Evolutionary conservation across 1,140 invertebrate genomes (phyloP), one percentile per base, ranked within the genome.

Genomic region (Steinernema khuongi): DNA sequence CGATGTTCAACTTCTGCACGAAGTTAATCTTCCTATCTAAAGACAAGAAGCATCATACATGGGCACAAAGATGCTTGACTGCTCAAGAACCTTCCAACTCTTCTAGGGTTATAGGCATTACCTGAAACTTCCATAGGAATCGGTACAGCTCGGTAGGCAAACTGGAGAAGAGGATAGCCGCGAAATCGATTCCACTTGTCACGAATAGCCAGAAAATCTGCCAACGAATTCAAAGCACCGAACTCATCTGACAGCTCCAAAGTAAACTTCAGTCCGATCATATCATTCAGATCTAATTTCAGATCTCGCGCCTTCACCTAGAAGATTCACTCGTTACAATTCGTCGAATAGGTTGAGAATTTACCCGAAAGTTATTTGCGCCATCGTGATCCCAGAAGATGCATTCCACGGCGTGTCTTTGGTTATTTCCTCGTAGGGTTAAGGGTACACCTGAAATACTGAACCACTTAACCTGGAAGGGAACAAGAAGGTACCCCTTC

Each of bases 1-100:
- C 70, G 28, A 71, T 26, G 1, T 44, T 71, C 33, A 60, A 22
- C 19, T 60, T 60, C 26, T 60, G 50, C 50, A 60, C 50, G 26
- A 60, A 60, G 26, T 60, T 26, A 2, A 60, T 4, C 50, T 60
- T 60, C 7, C 50, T 14, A 60, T 60, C 50, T 60, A 60, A 7
- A n/a, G n/a, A n/a, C n/a, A n/a, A n/a, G n/a, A n/a, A n/a, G n/a
- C n/a, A n/a, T n/a, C n/a, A n/a, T n/a, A n/a, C n/a, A n/a, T n/a
- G n/a, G n/a, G n/a, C n/a, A n/a, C n/a, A n/a, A n/a, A n/a, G n/a
- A n/a, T n/a, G n/a, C n/a, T n/a, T n/a, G n/a, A n/a, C n/a, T n/a
- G n/a, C n/a, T n/a, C n/a, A 60, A 60, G 19, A 11, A 14, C 11
- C 7, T 14, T 7, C 19, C 50, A 60, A 22, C 7, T 7, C 14